phyloP scores from a whole-genome alignment of 2,888 invertebrate species.

The Pimpla rufipes region DNA sequence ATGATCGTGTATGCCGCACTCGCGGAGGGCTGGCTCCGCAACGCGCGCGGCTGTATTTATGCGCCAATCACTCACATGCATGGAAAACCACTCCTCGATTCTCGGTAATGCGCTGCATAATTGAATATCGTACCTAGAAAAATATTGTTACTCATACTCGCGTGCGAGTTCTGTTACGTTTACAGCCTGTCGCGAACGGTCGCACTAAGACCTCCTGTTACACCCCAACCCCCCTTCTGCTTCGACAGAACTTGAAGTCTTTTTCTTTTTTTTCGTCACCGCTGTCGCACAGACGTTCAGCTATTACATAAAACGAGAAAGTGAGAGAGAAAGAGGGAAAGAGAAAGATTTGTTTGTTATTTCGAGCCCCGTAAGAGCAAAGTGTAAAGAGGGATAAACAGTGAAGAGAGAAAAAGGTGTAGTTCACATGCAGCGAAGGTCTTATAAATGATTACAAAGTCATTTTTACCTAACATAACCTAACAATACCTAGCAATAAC shows the following conservation, averaged over 20 bases:
- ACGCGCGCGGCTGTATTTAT: conserved; percentile 35
- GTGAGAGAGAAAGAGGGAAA: too few species aligned
- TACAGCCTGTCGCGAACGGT: neutral
- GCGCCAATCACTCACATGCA: conserved; percentile 33
- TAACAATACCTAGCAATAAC: too few species aligned
- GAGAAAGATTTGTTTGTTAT: too few species aligned
- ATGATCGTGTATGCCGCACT: neutral
- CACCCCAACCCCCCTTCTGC: neutral
- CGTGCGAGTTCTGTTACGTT: conserved; percentile 8
- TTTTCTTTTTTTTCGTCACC: neutral
- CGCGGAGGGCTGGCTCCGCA: conserved; percentile 37
- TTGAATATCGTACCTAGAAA: conserved; percentile 66
- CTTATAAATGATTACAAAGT: too few species aligned
- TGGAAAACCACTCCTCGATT: conserved; percentile 52
- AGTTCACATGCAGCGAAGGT: too few species aligned
- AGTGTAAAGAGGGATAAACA: too few species aligned
- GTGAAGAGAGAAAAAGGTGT: too few species aligned
- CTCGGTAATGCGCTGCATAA: conserved; percentile 64
- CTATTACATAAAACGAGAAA: too few species aligned
- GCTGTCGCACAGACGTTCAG: neutral
- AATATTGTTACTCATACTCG: conserved; percentile 59
- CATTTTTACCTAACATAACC: too few species aligned
- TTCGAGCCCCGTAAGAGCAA: too few species aligned
- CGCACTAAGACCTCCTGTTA: neutral
- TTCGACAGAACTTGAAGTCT: neutral